phyloP scores from a whole-genome alignment of 1,140 invertebrate species.

The Sipha flava region DNA sequence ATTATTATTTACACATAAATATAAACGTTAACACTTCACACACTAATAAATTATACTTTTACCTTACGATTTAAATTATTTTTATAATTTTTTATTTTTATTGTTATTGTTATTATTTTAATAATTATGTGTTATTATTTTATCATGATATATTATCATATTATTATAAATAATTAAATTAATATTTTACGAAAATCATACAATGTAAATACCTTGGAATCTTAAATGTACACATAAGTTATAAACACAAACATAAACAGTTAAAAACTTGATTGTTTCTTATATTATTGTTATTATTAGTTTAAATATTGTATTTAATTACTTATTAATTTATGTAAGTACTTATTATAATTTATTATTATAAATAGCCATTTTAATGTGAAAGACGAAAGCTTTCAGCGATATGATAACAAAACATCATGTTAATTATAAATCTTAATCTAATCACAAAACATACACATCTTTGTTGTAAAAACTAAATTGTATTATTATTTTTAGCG shows the following conservation, averaged over 20 bases:
- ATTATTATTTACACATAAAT: background rate
- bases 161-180: background rate
- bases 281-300: background rate
- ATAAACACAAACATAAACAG: background rate
- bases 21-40: background rate
- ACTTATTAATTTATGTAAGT: background rate
- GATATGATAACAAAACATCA: slow-evolving; percentile 1
- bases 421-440: slow-evolving; percentile 2
- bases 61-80: background rate
- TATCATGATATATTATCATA: background rate
- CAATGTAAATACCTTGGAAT: background rate
- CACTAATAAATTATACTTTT: background rate
- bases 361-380: slow-evolving; percentile 6
- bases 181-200: background rate
- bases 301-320: background rate
- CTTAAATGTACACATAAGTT: background rate
- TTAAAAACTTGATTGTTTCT: slow-evolving; percentile 11
- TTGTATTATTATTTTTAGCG: background rate
- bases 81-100: background rate
- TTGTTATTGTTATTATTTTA: background rate
- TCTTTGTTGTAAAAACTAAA: background rate
- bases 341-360: background rate
- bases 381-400: background rate
- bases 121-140: background rate
- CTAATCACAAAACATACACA: slow-evolving; percentile 19